phyloP scores from a whole-genome alignment of 2,113 vertebrate species.

The Natator depressus region DNA sequence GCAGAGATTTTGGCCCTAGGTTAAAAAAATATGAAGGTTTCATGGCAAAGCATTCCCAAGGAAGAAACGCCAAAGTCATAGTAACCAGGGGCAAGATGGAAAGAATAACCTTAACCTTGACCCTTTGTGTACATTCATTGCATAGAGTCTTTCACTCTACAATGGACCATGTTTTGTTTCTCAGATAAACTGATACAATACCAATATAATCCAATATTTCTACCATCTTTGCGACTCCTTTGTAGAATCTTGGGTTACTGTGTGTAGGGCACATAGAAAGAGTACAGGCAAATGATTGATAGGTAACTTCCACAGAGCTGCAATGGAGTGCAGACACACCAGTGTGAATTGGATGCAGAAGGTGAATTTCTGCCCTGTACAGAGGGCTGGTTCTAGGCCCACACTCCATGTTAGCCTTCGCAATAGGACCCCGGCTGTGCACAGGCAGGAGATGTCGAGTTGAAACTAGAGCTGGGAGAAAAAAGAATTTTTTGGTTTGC shows the following conservation, averaged over 20 bases:
- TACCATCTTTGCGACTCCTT: neutral
- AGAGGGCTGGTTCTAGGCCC: neutral
- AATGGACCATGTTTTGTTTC: neutral
- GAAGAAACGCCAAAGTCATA: neutral
- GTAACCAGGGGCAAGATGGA: neutral
- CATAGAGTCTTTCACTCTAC: neutral
- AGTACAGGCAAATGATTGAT: neutral
- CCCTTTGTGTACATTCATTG: neutral
- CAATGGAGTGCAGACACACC: neutral
- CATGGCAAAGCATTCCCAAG: neutral
- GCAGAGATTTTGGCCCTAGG: neutral
- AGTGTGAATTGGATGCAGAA: neutral
- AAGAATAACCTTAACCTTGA: neutral
- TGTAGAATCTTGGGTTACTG: neutral
- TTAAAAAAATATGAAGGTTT: neutral
- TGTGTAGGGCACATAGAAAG: neutral
- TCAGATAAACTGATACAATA: neutral
- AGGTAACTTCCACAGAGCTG: neutral
- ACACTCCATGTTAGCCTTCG: neutral
- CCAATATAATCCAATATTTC: neutral
- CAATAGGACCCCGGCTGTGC: neutral
- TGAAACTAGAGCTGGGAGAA: neutral
- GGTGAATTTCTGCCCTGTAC: neutral
- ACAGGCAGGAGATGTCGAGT: neutral
- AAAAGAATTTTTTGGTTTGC: neutral